Base-by-base conservation (phyloP, 2,888 invertebrate species). In the Microctonus brassicae region DNA sequence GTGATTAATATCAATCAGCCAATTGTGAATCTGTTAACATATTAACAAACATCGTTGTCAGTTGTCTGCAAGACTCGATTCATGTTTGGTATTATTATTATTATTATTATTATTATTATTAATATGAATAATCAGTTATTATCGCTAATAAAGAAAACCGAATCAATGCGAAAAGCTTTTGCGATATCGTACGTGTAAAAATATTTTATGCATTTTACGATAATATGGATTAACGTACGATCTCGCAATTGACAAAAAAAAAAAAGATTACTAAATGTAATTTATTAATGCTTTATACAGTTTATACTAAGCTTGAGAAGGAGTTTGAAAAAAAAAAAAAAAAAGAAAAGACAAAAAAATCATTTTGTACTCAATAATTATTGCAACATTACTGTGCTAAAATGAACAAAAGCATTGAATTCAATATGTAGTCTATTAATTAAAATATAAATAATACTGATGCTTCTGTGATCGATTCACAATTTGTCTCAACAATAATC, bases 401-500 rank as follows among this genome's bases (percentile, higher is more conserved):
- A 47, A 47, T 74, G 75, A 77, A 78, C 77, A 78, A 79, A 63
- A 72, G 69, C 62, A 74, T 71, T 73, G 67, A 53, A 66, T 67
- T 77, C 77, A 79, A 70, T 80, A 84, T 82, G 80, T 85, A 86
- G 82, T 86, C 80, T 84, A 85, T 81, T 80, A 68, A 81, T 79
- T 47, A 81, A 81, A 82, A 84, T 77, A 78, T 74, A 77, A 82
- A 81, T 82, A 83, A 83, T 80, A 82, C 75, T 82, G 82, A 87
- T 83, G 87, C 87, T 87, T 87, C 86, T 87, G 86, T 85, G 86
- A 87, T 86, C 85, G 78, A 63, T 82, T 83, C 83, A 83, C 80
- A 83, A 81, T 81, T 83, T 83, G 81, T 83, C 82, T 36, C 47
- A 65, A 52, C n/a, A 36, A 72, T 11, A 69, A 47, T 42, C 63